A percentile compares a stretch with the other conserved stretches of the same genome.
Evolutionary conservation across 1,140 invertebrate genomes (phyloP).

Genomic region (Bombus pascuorum): DNA sequence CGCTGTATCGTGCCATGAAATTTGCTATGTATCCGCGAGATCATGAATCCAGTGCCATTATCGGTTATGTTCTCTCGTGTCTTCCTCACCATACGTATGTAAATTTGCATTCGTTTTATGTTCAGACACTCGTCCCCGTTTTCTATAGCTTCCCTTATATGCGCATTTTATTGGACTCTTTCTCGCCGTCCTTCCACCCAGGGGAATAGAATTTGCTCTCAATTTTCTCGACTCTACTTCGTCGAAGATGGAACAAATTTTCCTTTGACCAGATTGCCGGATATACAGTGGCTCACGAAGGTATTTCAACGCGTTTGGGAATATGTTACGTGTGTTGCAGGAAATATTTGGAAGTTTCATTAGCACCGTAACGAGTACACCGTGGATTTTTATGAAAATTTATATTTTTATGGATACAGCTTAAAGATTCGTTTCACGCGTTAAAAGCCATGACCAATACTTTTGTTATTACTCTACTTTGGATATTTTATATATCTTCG

Average conservation of each 20-base stretch:
- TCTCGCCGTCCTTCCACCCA: neutral
- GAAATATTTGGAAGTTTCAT: neutral
- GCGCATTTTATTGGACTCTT: conserved; percentile 14
- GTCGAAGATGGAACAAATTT: conserved; percentile 17
- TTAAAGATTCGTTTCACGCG: no score
- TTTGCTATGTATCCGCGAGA: conserved; percentile 6
- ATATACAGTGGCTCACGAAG: neutral
- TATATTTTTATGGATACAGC: no score
- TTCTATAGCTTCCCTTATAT: conserved; percentile 16
- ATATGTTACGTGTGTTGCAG: neutral
- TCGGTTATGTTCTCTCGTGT: conserved; percentile 34
- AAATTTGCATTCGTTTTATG: conserved; percentile 35
- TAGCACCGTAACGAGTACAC: neutral
- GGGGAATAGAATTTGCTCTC: conserved; percentile 28
- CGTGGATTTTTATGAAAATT: neutral
- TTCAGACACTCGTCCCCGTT: neutral
- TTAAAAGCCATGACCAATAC: no score
- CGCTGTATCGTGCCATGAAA: conserved; percentile 11
- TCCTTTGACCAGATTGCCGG: conserved; percentile 10
- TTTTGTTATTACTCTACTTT: no score
- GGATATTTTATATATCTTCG: no score
- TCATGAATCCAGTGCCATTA: conserved; percentile 33
- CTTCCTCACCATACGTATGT: conserved; percentile 7
- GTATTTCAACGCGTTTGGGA: neutral
- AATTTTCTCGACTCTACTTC: conserved; percentile 11